Base-by-base conservation (phyloP, 2,888 invertebrate genomes). In the Tetanocera ferruginea region DNA sequence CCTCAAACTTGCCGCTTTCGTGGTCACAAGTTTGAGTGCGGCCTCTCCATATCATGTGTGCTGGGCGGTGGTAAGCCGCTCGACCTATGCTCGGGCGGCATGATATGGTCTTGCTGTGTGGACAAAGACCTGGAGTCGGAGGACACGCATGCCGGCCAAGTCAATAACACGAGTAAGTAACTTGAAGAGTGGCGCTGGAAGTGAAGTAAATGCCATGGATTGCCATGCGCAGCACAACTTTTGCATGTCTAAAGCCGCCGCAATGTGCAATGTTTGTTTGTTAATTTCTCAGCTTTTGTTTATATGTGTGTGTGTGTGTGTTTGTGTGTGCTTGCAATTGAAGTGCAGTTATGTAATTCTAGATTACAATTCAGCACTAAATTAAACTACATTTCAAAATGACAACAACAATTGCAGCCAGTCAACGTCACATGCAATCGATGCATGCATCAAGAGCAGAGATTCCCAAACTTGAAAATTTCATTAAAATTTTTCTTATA, bases 61-160 rank as follows among this genome's bases (percentile, higher is more conserved):
- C 91, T 97, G 77, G 94, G 95, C 5, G 97, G 97, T 1, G 96
- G 96, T 5, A 93, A 95, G 82, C 97, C 97, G 1, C 89, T 97
- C 86, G 97, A 97, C 90, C 92, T 97, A 0, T 97, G 97, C 88
- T 96, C 96, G 14, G 97, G 97, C 28, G 97, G 97, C 74, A 94
- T 97, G 93, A 96, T 97, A 83, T 97, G 97, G 97, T 95, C 96
- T 5, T 97, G 97, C 89, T 97, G 97, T 87, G 95, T 97, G 11
- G 96, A 96, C 88, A 92, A 93, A 81, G 94, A 95, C 87, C 90
- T 88, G 90, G 93, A 82, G 87, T 90, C 91, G 60, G 93, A 91
- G 80, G 89, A 89, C 79, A 88, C 89, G 78, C 91, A 94, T 84
- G 90, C 92, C 19, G 93, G 93, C 28, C 91, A 94, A 23, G 92